Percentiles rank a stretch among this genome's conserved stretches.
These are phyloP conservation scores for Hedya salicella DNA, from an alignment of 2,888 invertebrate genomes.

Conservation along the genomic window DNA sequence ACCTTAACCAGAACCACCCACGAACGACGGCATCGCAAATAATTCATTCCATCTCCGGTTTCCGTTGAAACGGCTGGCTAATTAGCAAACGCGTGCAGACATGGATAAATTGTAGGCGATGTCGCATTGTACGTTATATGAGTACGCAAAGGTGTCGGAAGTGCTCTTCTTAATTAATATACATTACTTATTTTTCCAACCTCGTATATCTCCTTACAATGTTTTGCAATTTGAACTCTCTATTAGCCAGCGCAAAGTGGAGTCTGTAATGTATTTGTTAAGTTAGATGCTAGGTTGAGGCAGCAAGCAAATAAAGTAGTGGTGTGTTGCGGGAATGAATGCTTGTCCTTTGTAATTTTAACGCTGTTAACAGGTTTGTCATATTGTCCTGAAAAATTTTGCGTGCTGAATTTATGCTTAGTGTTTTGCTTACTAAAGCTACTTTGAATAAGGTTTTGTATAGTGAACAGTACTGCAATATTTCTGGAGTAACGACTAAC, in stretches of 20 bases:
- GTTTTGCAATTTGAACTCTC: conserved; percentile 8
- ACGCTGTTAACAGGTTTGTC: conserved; percentile 52
- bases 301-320: conserved; percentile 11
- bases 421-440: not conserved
- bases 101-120: conserved; percentile 77
- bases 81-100: conserved; percentile 77
- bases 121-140: conserved; percentile 61
- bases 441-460: too few relatives aligned
- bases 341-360: conserved; percentile 62
- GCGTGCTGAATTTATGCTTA: conserved; percentile 4
- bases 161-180: conserved; percentile 76
- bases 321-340: conserved; percentile 10
- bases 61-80: conserved; percentile 75
- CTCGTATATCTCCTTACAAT: not conserved
- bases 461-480: too few relatives aligned
- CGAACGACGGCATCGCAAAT: conserved; percentile 69
- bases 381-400: conserved; percentile 40
- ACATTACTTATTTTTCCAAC: conserved; percentile 39
- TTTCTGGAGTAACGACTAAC: too few relatives aligned
- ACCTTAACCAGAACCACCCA: conserved; percentile 46
- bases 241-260: not conserved
- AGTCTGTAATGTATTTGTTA: not conserved
- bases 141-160: conserved; percentile 68
- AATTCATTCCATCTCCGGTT: conserved; percentile 76
- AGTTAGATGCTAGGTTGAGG: not conserved